Evolutionary conservation across 2,888 invertebrate genomes (phyloP), one percentile per base, ranked within the genome.

Genomic region (Fragum whitleyi): DNA sequence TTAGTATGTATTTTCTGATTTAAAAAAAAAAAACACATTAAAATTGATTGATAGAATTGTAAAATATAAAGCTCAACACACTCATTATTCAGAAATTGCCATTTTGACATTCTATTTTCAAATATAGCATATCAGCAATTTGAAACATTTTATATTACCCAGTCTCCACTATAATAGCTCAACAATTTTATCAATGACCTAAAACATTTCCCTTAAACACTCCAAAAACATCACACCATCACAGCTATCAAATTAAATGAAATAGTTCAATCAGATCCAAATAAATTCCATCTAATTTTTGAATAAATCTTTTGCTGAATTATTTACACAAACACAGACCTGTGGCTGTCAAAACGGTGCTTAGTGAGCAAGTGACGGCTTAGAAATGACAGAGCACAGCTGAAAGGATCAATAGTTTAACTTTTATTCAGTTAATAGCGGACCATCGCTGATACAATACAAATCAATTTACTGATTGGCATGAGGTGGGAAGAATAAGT

Each of bases 261-360:
- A 73, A 74, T 59, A 57, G 32, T 62, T 32, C 76, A 57, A 70
- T 70, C 32, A 23, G 21, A 70, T 57, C 70, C 32, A n/a, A 28
- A 32, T n/a, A 28, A 55, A 70, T 47, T 61, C 70, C 42, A 7
- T 51, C 78, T 70, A 74, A n/a, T n/a, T n/a, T n/a, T n/a, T n/a
- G n/a, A n/a, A 79, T 79, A 79, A 51, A 79, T 70, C 14, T 62
- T 19, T 36, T 29, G 61, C 51, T 65, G 74, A 79, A 74, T 79
- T 79, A 79, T 79, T 79, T 79, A 74, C 74, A 65, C 53, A 55
- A 61, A 79, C 70, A 70, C 47, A 47, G 70, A 74, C 74, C 70
- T 79, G 74, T 74, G 61, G 74, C 74, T 55, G 51, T 42, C n/a
- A 28, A 74, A 69, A 70, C n/a, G 70, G 70, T 70, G 70, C 74